A percentile compares a stretch with the other conserved stretches of the same genome.
phyloP scores from a whole-genome alignment of 2,888 invertebrate species.

The Margaritifera margaritifera region DNA sequence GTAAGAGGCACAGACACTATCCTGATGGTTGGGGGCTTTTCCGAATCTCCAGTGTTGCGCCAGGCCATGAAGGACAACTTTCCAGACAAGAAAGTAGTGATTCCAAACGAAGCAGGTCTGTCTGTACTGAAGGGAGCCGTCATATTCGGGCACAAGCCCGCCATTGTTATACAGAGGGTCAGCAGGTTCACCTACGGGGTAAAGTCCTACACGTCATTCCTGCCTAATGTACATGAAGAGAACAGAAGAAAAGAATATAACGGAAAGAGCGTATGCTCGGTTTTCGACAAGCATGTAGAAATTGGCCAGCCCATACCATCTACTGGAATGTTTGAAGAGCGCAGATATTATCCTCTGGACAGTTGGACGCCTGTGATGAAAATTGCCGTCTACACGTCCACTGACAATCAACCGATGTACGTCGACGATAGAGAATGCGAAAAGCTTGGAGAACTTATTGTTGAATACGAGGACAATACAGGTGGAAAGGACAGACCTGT shows the following conservation, averaged over 20 bases:
- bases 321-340: constrained; percentile 26
- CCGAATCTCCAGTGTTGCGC: constrained; percentile 18
- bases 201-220: constrained; percentile 25
- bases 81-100: constrained; percentile 3
- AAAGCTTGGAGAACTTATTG: constrained; percentile 35
- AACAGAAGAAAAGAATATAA: constrained; percentile 15
- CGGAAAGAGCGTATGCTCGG: constrained; percentile 29
- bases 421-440: constrained; percentile 21
- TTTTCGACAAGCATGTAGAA: constrained; percentile 33
- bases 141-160: constrained; percentile 34
- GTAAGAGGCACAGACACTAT: neutral
- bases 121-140: constrained; percentile 32
- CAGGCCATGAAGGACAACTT: constrained; percentile 4
- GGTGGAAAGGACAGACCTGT: constrained; percentile 30
- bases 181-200: constrained; percentile 38
- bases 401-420: constrained; percentile 25
- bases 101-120: constrained; percentile 19
- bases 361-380: constrained; percentile 23
- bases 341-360: constrained; percentile 30
- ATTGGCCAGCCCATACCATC: constrained; percentile 23
- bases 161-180: constrained; percentile 33
- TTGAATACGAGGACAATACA: constrained; percentile 21
- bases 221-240: constrained; percentile 29
- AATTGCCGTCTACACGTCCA: constrained; percentile 28
- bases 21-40: constrained; percentile 20